phyloP scores from a whole-genome alignment of 2,113 vertebrate genomes.

The Bettongia penicillata region DNA sequence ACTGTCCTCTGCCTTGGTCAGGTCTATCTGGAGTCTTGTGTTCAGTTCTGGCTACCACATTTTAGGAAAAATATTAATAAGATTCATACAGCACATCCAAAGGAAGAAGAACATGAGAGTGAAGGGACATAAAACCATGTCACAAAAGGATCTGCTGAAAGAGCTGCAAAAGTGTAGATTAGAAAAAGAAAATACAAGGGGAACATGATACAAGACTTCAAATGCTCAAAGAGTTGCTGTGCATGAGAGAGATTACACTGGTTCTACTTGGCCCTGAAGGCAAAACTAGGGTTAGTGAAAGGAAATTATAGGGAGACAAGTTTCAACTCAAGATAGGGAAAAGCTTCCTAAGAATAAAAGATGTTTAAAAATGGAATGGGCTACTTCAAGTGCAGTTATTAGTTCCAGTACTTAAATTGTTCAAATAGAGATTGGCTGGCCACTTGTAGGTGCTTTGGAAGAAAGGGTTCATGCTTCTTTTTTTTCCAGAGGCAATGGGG shows the following conservation, averaged over 20 bases:
- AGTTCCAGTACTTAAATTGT: background rate
- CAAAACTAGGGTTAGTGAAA: background rate
- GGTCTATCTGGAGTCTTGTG: background rate
- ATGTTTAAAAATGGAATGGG: background rate
- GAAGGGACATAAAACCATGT: background rate
- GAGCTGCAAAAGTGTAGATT: background rate
- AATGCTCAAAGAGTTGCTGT: background rate
- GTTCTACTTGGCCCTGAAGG: background rate
- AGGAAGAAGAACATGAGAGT: background rate
- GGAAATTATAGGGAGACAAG: background rate
- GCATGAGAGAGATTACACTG: background rate
- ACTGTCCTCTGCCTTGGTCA: background rate
- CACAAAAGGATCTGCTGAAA: background rate
- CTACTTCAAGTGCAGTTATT: background rate
- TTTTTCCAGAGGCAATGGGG: background rate
- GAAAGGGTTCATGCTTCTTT: background rate
- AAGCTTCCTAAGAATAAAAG: background rate
- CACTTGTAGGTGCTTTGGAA: background rate
- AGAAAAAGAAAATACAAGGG: background rate
- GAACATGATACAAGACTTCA: background rate
- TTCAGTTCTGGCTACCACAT: background rate
- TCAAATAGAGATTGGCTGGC: background rate
- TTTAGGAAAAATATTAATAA: background rate
- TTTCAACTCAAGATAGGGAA: background rate
- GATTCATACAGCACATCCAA: background rate